Base-by-base conservation (phyloP, 2,797 vertebrate genomes). In the Podarcis siculus region DNA sequence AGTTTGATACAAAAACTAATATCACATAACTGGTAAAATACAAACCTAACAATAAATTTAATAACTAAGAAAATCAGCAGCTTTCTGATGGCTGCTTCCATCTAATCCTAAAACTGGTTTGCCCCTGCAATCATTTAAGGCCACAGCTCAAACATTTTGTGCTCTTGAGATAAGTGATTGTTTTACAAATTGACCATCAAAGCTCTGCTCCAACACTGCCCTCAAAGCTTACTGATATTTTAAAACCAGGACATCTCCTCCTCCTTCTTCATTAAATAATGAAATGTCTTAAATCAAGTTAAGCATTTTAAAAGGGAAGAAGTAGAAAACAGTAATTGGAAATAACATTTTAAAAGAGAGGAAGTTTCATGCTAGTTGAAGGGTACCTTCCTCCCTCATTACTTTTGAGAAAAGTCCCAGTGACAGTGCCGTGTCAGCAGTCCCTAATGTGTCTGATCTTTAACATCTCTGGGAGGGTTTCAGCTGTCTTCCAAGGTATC, bases 221-320 rank as follows among this genome's bases (percentile, higher is more conserved):
- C 35, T 23, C 71, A 6, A 35, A 13, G 13, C 45, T 35, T 93
- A 94, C 92, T 89, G 91, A 8, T 92, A 92, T 93, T 94, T 64
- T 92, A 90, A 93, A 91, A 75, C 87, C 66, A 71, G 86, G 87
- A 32, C 66, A 89, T 86, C 82, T 17, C 88, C 66, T 67, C 2
- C 67, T 90, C 3, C 75, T 64, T 1, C 21, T 58, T 17, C 72
- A 30, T n/a, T 87, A 27, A 39, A 32, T 76, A 90, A 19, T 83
- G 78, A 86, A 89, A 66, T 23, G 79, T 83, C 92, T 91, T 86
- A 8, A 92, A 90, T 76, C 55, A 19, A 37, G 8, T 69, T 3
- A 35, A 92, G 25, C 84, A 58, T 91, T 92, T 85, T 37, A 86
- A 88, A 89, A 91, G 71, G 85, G 91, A 92, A 91, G 91, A 92